These are phyloP conservation scores for Argentina silus DNA, from an alignment of 2,797 vertebrate species.

Conservation along the genomic window DNA sequence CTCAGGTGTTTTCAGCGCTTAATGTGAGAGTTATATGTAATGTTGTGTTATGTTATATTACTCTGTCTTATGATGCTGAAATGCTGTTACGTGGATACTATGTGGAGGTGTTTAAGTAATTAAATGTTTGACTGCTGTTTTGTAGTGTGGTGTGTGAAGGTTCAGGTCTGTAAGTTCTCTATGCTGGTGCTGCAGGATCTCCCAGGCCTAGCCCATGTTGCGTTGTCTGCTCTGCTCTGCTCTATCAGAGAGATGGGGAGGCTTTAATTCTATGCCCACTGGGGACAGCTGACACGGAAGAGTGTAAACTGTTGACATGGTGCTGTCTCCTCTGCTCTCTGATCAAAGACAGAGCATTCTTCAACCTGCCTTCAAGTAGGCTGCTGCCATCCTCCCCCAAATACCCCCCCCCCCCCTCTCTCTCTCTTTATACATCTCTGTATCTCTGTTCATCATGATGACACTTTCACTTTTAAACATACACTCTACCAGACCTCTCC, in stretches of 20 bases:
- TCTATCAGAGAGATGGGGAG: slow-evolving; percentile 66
- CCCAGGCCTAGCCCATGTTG: slow-evolving; percentile 36
- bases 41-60: no score
- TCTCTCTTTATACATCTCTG: no score
- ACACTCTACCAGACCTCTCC: neutral
- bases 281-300: slow-evolving; percentile 75
- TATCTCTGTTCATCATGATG: neutral
- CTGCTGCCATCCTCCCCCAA: slow-evolving; percentile 38
- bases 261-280: slow-evolving; percentile 77
- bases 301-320: slow-evolving; percentile 81
- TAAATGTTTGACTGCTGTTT: no score
- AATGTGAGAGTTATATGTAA: no score
- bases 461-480: neutral
- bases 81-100: no score
- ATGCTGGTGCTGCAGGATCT: neutral
- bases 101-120: neutral
- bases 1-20: neutral
- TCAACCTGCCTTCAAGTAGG: slow-evolving; percentile 61
- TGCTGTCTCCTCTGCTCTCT: slow-evolving; percentile 76
- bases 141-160: neutral
- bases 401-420: slow-evolving; percentile 29
- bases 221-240: slow-evolving; percentile 62
- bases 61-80: no score
- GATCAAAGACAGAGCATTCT: slow-evolving; percentile 72
- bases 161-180: neutral